Conservation (phyloP, 2,888 invertebrate species). For the Meliscaeva auricollis region DNA sequence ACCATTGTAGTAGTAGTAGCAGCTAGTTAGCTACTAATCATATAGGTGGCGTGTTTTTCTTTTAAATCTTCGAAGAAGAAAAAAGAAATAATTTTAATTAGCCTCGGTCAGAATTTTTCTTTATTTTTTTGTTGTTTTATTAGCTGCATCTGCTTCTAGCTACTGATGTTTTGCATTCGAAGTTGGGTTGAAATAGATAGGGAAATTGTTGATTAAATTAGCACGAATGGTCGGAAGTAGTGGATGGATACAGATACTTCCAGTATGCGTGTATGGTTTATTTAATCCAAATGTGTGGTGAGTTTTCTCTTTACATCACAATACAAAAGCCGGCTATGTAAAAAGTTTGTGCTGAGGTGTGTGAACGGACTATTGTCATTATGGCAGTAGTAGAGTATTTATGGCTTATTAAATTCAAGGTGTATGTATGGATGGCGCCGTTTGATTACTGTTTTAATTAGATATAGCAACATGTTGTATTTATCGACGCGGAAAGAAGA, state of each 20-base stretch:
- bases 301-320: conserved; percentile 11
- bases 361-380: conserved; percentile 32
- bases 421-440: conserved; percentile 70
- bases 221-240: conserved; percentile 43
- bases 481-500: conserved; percentile 59
- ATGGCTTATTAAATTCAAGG: conserved; percentile 72
- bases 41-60: conserved; percentile 52
- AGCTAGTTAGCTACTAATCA: conserved; percentile 21
- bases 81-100: conserved; percentile 39
- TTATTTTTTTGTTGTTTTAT: conserved; percentile 15
- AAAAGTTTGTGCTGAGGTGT: conserved; percentile 16
- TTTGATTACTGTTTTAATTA: conserved; percentile 73
- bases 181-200: conserved; percentile 8
- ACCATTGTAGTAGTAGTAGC: conserved; percentile 29
- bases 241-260: conserved; percentile 4
- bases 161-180: conserved; percentile 30
- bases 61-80: conserved; percentile 8
- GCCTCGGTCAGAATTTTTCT: conserved; percentile 22
- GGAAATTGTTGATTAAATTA: conserved; percentile 42
- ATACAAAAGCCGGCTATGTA: background rate
- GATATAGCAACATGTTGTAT: conserved; percentile 60
- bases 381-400: conserved; percentile 54
- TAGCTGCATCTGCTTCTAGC: conserved; percentile 18
- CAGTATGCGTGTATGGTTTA: conserved; percentile 21
- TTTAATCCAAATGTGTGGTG: conserved; percentile 3